These are phyloP conservation scores for Eueides isabella DNA, from an alignment of 1,140 invertebrate genomes.

Conservation along the genomic window DNA sequence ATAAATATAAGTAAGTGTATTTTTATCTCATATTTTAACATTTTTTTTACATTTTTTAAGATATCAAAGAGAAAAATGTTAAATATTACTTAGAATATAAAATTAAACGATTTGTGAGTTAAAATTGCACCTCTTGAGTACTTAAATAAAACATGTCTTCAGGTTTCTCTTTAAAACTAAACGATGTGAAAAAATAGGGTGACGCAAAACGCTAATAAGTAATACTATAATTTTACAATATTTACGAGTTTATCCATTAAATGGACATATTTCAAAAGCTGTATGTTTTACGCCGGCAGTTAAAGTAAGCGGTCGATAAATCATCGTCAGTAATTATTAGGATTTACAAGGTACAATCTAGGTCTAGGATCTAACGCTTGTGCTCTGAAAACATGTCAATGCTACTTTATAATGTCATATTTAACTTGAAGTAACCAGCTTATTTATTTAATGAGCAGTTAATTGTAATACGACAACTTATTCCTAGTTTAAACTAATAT, in stretches of 20 bases:
- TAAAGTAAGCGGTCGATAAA: constrained; percentile 27
- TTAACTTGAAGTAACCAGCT: neutral
- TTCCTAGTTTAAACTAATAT: neutral
- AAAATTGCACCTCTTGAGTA: neutral
- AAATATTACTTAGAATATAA: too few species aligned
- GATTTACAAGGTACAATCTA: constrained; percentile 35
- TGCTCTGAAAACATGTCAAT: constrained; percentile 33
- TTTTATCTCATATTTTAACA: too few species aligned
- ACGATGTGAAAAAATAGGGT: neutral
- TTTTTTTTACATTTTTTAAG: too few species aligned
- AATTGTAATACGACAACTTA: neutral
- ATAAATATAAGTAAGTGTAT: too few species aligned
- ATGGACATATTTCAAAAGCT: constrained; percentile 4
- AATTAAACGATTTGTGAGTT: too few species aligned
- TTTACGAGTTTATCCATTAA: constrained; percentile 5
- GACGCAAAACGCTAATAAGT: neutral
- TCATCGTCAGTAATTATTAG: constrained; percentile 37
- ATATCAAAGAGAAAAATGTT: too few species aligned
- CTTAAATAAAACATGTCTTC: neutral
- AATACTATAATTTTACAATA: neutral
- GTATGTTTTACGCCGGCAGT: constrained; percentile 15
- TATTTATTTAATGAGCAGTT: neutral
- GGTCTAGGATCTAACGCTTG: constrained; percentile 30
- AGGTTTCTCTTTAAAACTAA: neutral
- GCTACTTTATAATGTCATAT: constrained; percentile 16